Conservation (phyloP, 2,888 invertebrate species). For the Dryococelus australis region DNA sequence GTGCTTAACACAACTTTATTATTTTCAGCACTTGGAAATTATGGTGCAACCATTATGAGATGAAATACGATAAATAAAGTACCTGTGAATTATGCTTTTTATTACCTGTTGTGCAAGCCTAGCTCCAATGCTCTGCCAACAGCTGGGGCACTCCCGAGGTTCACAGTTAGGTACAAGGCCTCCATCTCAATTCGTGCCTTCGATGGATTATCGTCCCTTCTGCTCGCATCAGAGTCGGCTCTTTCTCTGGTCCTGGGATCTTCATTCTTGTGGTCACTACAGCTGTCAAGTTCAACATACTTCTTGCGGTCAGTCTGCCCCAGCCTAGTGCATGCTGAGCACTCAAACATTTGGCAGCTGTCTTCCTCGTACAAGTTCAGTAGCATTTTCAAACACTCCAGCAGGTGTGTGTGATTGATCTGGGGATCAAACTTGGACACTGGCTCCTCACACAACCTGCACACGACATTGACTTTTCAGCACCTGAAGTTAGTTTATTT, state of each 20-base stretch:
- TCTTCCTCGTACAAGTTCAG: conserved; percentile 64
- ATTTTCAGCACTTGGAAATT: too few species aligned
- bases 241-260: not conserved
- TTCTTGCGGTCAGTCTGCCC: too few species aligned
- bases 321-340: not conserved
- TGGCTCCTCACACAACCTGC: conserved; percentile 67
- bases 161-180: conserved; percentile 71
- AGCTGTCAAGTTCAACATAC: too few species aligned
- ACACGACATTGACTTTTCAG: not conserved
- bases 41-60: too few species aligned
- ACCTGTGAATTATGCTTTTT: too few species aligned
- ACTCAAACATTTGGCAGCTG: conserved; percentile 27
- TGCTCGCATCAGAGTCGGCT: too few species aligned
- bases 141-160: conserved; percentile 68
- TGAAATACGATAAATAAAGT: too few species aligned
- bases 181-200: conserved; percentile 64
- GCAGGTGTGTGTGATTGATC: conserved; percentile 73
- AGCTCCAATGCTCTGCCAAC: conserved; percentile 63
- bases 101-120: not conserved
- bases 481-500: too few species aligned
- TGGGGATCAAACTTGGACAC: conserved; percentile 69
- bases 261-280: too few species aligned
- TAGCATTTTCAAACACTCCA: conserved; percentile 75
- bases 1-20: too few species aligned
- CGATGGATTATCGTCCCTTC: not conserved